These are phyloP conservation scores for Phoenicopterus ruber DNA, from an alignment of 2,113 vertebrate genomes.

Conservation along the genomic window DNA sequence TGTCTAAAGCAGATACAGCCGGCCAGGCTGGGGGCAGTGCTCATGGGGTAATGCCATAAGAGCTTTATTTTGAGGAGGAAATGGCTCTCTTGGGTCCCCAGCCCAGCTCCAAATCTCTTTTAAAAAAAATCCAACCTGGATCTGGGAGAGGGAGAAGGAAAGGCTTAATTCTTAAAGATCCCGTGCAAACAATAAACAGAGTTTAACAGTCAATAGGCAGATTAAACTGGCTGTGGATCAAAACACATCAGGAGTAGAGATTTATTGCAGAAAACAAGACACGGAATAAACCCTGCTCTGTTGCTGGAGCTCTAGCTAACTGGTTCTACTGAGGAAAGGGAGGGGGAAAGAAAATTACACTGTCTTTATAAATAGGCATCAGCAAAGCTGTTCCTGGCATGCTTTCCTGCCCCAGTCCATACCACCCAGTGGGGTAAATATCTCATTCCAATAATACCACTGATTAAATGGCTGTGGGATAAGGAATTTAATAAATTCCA, in stretches of 20 bases:
- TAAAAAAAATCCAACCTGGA: background rate
- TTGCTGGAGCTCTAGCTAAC: slow-evolving; percentile 11
- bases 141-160: background rate
- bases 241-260: background rate
- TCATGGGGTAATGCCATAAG: background rate
- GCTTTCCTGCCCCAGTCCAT: slow-evolving; percentile 38
- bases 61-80: slow-evolving; percentile 12
- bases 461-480: slow-evolving; percentile 56
- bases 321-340: slow-evolving; percentile 1
- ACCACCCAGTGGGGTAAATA: slow-evolving; percentile 50
- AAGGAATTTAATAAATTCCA: slow-evolving; percentile 66
- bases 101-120: background rate
- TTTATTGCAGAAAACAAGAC: slow-evolving; percentile 45
- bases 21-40: background rate
- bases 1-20: background rate
- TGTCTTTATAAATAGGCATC: slow-evolving; percentile 43
- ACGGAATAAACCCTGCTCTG: background rate
- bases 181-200: slow-evolving; percentile 26
- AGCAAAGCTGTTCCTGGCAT: slow-evolving; percentile 33
- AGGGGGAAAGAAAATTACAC: slow-evolving; percentile 3
- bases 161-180: slow-evolving; percentile 8
- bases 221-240: slow-evolving; percentile 50
- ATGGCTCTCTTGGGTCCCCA: background rate
- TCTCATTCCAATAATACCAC: slow-evolving; percentile 39
- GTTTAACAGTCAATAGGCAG: slow-evolving; percentile 35